Evolutionary conservation across 2,113 vertebrate species (phyloP).

Genomic region (Struthidea cinerea): DNA sequence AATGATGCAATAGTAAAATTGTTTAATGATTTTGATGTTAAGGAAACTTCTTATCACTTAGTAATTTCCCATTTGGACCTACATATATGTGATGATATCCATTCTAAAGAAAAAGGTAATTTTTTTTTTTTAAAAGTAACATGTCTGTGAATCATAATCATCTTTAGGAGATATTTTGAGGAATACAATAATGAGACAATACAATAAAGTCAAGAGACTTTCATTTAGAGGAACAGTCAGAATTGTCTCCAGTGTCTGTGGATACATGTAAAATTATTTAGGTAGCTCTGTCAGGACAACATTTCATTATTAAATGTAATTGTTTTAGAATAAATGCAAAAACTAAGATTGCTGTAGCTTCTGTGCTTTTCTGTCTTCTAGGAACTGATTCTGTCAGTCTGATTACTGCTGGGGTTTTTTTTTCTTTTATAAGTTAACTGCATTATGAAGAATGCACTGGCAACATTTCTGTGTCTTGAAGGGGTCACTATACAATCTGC

Average conservation of each 20-base stretch:
- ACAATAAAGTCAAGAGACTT: background rate
- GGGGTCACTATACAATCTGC: background rate
- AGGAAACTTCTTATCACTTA: slow-evolving; percentile 95
- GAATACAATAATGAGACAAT: background rate
- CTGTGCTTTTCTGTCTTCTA: background rate
- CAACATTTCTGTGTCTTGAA: background rate
- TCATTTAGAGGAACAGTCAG: background rate
- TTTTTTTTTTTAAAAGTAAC: background rate
- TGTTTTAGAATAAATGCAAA: background rate
- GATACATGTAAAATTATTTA: background rate
- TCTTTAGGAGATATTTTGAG: background rate
- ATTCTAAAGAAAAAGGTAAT: slow-evolving; percentile 90
- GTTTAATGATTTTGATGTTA: slow-evolving; percentile 89
- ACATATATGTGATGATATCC: slow-evolving; percentile 97
- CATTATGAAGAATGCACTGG: background rate
- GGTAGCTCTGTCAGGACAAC: background rate
- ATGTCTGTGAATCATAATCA: background rate
- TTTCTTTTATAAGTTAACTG: background rate
- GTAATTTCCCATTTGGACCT: slow-evolving; percentile 94
- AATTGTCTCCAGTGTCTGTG: background rate
- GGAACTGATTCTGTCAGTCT: background rate
- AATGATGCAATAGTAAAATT: slow-evolving; percentile 86
- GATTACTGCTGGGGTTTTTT: background rate
- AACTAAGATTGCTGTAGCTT: background rate
- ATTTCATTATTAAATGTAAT: background rate